Evolutionary conservation across 2,113 vertebrate genomes (phyloP), one percentile per base, ranked within the genome.

Genomic region (Pseudorectes ferrugineus): DNA sequence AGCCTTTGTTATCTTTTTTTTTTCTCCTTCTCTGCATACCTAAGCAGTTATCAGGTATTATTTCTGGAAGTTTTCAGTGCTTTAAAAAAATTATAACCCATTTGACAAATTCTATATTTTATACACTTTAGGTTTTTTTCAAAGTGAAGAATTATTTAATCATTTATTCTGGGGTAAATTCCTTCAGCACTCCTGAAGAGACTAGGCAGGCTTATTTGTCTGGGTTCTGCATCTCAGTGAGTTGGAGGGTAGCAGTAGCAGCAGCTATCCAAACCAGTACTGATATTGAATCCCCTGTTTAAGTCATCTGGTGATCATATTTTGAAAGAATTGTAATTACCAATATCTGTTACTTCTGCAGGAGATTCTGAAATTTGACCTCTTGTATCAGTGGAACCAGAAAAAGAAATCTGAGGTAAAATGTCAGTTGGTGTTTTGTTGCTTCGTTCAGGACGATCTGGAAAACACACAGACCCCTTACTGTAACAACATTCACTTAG

Each of bases 291-390:
- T n/a, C 38, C 24, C 23, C 19, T 55, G 10, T 31, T 65, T 43
- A 71, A 52, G 20, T 49, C 8, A 78, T 9, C 42, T 43, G 85
- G 35, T 19, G 8, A 72, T 88, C 43, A 49, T 22, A 22, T 49
- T 88, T 59, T 55, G 35, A 85, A 74, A 45, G 3, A 80, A 86
- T 2, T 46, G 14, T 62, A 90, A 77, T 98, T 98, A 98, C 98
- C 98, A 85, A 98, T 97, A 81, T 97, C 98, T 90, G 97, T 97
- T 78, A 92, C 77, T 95, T 98, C 97, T 85, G 89, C 40, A 75
- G 96, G 88, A 93, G 77, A 91, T 95, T 96, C 97, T 95, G 97
- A 77, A 68, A 89, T 38, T 57, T 94, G 95, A 86, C 93, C 96
- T 98, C 97, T 97, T 65, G 91, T 92, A 86, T 94, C 96, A 94